A percentile compares a stretch with the other conserved stretches of the same genome.
These are phyloP conservation scores for Aleiodes leptofemur DNA, from an alignment of 2,888 invertebrate genomes.

Conservation along the genomic window DNA sequence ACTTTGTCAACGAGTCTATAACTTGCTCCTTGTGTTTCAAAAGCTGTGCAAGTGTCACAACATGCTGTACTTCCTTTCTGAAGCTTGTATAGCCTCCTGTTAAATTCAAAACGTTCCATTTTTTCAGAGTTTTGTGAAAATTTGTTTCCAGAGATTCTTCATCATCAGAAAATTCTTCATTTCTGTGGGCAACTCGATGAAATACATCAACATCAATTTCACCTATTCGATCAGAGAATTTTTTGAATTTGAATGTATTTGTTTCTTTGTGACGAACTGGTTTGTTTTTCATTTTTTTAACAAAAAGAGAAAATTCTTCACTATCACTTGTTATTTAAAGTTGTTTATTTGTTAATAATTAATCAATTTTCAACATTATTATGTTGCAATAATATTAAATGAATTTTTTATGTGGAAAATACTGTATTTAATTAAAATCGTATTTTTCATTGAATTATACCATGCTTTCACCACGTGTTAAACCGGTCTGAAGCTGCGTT, in stretches of 20 bases:
- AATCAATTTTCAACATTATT: not conserved
- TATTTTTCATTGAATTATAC: not conserved
- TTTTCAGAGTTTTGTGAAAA: slow-evolving; percentile 88
- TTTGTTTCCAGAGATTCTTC: slow-evolving; percentile 85
- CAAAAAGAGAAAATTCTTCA: not conserved
- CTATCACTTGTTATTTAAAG: not conserved
- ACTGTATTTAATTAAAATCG: not conserved
- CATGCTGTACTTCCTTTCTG: slow-evolving; percentile 83
- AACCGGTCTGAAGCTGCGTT: not conserved
- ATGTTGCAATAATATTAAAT: not conserved
- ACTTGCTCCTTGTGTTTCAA: slow-evolving; percentile 88
- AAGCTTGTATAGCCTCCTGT: slow-evolving; percentile 89
- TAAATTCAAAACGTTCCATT: slow-evolving; percentile 93
- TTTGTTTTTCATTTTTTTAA: slow-evolving; percentile 82
- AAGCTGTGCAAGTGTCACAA: slow-evolving; percentile 90
- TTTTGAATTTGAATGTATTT: slow-evolving; percentile 90
- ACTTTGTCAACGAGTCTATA: slow-evolving; percentile 83
- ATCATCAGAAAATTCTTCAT: slow-evolving; percentile 82
- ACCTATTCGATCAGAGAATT: slow-evolving; percentile 91
- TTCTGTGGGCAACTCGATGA: slow-evolving; percentile 87
- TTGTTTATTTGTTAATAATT: not conserved
- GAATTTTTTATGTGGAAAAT: not conserved
- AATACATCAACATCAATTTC: slow-evolving; percentile 92
- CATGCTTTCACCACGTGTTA: slow-evolving; percentile 17
- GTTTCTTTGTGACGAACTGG: slow-evolving; percentile 84